These are phyloP conservation scores for Idris sp. DNA, from an alignment of 1,140 invertebrate species.

Conservation along the genomic window DNA sequence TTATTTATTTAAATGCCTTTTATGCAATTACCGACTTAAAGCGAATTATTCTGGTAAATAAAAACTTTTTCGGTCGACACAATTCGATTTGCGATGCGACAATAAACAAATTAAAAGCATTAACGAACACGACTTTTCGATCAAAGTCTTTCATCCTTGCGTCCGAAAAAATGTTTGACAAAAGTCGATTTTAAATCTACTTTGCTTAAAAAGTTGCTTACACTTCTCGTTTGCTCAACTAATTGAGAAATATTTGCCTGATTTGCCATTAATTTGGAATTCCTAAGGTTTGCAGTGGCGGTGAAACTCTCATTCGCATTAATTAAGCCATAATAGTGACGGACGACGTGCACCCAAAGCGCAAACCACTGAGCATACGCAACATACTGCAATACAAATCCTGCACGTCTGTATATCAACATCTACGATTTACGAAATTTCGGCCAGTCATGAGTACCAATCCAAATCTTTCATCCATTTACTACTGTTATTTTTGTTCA, in stretches of 20 bases:
- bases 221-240: slow-evolving; percentile 40
- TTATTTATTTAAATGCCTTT: no score
- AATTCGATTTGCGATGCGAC: not conserved
- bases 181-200: slow-evolving; percentile 8
- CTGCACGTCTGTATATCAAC: slow-evolving; percentile 33
- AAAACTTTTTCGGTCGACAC: not conserved
- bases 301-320: slow-evolving; percentile 59
- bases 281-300: slow-evolving; percentile 59
- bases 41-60: not conserved
- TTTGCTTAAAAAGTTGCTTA: slow-evolving; percentile 20
- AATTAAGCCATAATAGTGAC: slow-evolving; percentile 69
- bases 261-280: slow-evolving; percentile 66
- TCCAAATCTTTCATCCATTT: no score
- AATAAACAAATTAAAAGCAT: slow-evolving; percentile 29
- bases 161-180: slow-evolving; percentile 27
- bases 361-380: slow-evolving; percentile 29
- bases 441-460: not conserved
- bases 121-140: slow-evolving; percentile 29
- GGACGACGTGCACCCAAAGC: slow-evolving; percentile 46
- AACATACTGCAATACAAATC: slow-evolving; percentile 39
- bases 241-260: slow-evolving; percentile 65
- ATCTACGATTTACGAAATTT: slow-evolving; percentile 31
- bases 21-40: no score
- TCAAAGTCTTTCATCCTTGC: slow-evolving; percentile 17
- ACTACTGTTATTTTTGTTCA: no score